A percentile compares a stretch with the other conserved stretches of the same genome.
These are phyloP conservation scores for Amiota mariae DNA, from an alignment of 2,888 invertebrate species.

Conservation along the genomic window DNA sequence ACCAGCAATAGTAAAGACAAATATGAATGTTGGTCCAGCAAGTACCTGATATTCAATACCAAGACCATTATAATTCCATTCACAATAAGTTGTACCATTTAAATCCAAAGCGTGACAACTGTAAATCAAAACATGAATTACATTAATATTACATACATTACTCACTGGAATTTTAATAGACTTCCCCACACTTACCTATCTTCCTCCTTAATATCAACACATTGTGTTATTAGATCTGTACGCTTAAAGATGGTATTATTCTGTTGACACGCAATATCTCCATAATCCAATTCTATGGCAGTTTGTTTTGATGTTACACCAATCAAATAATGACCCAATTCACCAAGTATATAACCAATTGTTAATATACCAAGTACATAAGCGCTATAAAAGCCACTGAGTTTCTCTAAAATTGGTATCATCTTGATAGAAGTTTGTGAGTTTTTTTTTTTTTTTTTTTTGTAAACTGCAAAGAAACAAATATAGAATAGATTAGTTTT, in stretches of 20 bases:
- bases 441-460: too few relatives aligned
- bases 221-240: constrained; percentile 75
- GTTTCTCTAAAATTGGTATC: constrained; percentile 74
- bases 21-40: constrained; percentile 94
- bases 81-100: constrained; percentile 86
- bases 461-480: neutral
- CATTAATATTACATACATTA: neutral
- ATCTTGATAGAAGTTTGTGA: constrained; percentile 48
- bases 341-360: constrained; percentile 88
- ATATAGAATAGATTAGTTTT: too few relatives aligned
- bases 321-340: constrained; percentile 90
- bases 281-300: constrained; percentile 88
- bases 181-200: constrained; percentile 70
- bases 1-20: constrained; percentile 91
- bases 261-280: constrained; percentile 88
- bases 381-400: constrained; percentile 82
- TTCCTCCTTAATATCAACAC: constrained; percentile 76
- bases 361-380: constrained; percentile 87
- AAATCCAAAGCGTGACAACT: constrained; percentile 80
- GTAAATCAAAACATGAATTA: neutral
- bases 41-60: constrained; percentile 93
- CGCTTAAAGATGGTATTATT: constrained; percentile 78
- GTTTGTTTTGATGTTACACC: constrained; percentile 91
- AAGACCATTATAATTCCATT: constrained; percentile 94
- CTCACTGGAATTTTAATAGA: too few relatives aligned